phyloP scores from a whole-genome alignment of 2,888 invertebrate genomes.

The Subacronicta megacephala region DNA sequence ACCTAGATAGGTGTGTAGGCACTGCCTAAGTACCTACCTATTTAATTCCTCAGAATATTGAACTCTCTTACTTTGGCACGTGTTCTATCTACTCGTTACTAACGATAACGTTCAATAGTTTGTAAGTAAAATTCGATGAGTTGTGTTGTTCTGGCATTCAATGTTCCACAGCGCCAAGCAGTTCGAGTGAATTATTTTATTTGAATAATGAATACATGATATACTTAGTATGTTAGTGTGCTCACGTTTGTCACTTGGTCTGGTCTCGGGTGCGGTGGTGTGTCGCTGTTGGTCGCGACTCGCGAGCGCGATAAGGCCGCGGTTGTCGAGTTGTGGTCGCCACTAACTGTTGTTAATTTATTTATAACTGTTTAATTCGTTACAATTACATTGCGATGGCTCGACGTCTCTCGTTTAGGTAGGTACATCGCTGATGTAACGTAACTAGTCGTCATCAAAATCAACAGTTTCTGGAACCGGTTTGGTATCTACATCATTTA shows the following conservation, averaged over 20 bases:
- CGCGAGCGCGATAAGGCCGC: slow-evolving; percentile 29
- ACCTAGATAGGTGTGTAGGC: background rate
- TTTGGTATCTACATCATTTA: too few relatives aligned
- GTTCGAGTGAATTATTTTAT: slow-evolving; percentile 17
- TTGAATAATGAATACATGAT: slow-evolving; percentile 11
- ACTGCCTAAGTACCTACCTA: too few relatives aligned
- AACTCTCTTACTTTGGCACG: slow-evolving; percentile 6
- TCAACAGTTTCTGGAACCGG: background rate
- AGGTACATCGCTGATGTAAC: background rate
- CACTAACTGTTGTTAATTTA: slow-evolving; percentile 50
- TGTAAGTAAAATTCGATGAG: slow-evolving; percentile 28
- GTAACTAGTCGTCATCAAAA: background rate
- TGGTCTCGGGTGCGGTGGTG: slow-evolving; percentile 5
- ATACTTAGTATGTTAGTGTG: slow-evolving; percentile 15
- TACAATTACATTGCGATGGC: slow-evolving; percentile 30
- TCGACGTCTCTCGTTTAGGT: slow-evolving; percentile 5
- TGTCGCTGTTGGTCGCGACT: slow-evolving; percentile 7
- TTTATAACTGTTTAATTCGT: slow-evolving; percentile 50
- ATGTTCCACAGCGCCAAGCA: slow-evolving; percentile 6
- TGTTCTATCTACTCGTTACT: slow-evolving; percentile 21
- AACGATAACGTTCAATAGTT: slow-evolving; percentile 20
- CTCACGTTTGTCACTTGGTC: background rate
- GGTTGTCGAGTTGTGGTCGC: slow-evolving; percentile 40
- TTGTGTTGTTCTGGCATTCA: slow-evolving; percentile 12
- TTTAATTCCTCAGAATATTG: slow-evolving; percentile 6